phyloP scores from a whole-genome alignment of 2,888 invertebrate species.

The Polietes domitor region DNA sequence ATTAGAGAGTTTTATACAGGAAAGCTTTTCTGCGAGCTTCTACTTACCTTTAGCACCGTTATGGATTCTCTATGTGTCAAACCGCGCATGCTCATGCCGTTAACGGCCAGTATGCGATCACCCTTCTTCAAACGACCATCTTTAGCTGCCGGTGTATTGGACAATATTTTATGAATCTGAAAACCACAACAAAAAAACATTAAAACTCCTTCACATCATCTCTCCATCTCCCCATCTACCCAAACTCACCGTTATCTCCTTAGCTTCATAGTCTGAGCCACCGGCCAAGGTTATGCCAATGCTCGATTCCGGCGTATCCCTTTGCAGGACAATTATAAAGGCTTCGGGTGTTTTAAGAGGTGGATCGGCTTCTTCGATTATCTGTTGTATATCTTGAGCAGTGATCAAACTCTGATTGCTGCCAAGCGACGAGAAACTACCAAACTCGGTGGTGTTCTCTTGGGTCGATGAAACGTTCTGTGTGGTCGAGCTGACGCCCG shows the following conservation, averaged over 20 bases:
- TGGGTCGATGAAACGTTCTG: conserved; percentile 78
- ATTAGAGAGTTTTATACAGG: no score
- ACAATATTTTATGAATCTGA: conserved; percentile 92
- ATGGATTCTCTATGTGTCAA: conserved; percentile 94
- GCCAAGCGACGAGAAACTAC: conserved; percentile 81
- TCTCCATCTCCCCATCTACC: no score
- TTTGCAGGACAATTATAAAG: conserved; percentile 85
- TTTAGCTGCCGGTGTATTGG: conserved; percentile 92
- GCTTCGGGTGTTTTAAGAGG: conserved; percentile 84
- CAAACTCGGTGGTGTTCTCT: conserved; percentile 80
- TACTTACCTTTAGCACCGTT: conserved; percentile 89
- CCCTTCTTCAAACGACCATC: conserved; percentile 93
- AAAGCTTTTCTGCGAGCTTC: not conserved
- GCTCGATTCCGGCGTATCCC: conserved; percentile 87
- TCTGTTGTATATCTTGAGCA: conserved; percentile 83
- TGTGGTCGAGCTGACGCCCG: conserved; percentile 80
- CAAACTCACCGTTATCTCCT: conserved; percentile 91
- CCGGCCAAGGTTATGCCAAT: conserved; percentile 94
- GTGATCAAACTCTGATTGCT: conserved; percentile 81
- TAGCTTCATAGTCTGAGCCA: conserved; percentile 94
- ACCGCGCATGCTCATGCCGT: conserved; percentile 91
- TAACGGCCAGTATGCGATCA: conserved; percentile 93
- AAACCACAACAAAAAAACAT: not conserved
- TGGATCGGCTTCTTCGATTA: conserved; percentile 86
- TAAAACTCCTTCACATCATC: not conserved